Base-by-base conservation (phyloP, 2,797 vertebrate species). In the Ctenopoma kingsleyae region DNA sequence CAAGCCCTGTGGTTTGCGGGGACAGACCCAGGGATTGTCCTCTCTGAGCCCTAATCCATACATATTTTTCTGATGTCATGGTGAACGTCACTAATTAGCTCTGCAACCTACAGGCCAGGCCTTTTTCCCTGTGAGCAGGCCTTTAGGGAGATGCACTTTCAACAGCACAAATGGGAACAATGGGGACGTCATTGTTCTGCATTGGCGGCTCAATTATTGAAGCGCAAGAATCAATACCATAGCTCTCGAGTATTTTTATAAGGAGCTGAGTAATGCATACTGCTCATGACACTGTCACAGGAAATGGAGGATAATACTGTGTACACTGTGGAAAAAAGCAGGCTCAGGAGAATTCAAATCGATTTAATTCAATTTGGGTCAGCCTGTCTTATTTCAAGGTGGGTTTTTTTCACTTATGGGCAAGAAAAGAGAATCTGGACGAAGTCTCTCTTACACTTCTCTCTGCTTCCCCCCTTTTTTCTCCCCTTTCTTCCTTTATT, bases 291-390 rank as follows among this genome's bases (percentile, higher is more conserved):
- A 82, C 73, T 84, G 88, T 87, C 89, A 84, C 76, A 87, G 87
- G 84, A 89, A 91, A 88, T 80, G 78, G 80, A 81, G 78, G 80
- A 87, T 88, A 89, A 89, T 86, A 90, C 83, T 85, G 72, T 87
- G 84, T 87, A 88, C 82, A 80, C 69, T 77, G 74, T 82, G 69
- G 80, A 84, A 89, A 86, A 32, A 80, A 70, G 81, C 86, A 80
- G 84, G 82, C 89, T 86, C 81, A 71, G 76, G 82, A 90, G 75
- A 87, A 87, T 85, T 77, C 65, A 78, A 86, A 91, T 86, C 81
- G 73, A 90, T 90, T 89, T 87, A 85, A 89, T 87, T 91, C 76
- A 90, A 89, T 91, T 92, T 91, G 64, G 86, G 82, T 85, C 79
- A 89, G 87, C 51, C 79, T 82, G 83, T 87, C 80, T 87, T 87